Evolutionary conservation across 2,888 invertebrate genomes (phyloP).

Genomic region (Chaetoderma sp.): DNA sequence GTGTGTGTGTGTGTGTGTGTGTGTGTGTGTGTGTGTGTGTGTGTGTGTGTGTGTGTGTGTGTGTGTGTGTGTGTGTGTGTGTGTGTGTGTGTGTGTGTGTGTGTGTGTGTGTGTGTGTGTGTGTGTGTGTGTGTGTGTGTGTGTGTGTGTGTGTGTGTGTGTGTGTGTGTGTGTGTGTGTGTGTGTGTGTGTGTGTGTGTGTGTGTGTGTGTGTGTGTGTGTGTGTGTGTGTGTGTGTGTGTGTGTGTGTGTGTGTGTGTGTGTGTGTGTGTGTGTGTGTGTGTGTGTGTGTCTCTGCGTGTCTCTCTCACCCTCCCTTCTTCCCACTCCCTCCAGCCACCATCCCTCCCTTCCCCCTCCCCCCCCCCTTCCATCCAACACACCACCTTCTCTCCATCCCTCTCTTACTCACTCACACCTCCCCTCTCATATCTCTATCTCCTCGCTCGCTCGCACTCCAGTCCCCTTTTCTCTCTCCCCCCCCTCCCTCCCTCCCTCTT

Average conservation of each 20-base stretch:
- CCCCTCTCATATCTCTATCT: slow-evolving; percentile 5
- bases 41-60: too few species aligned
- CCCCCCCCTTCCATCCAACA: neutral
- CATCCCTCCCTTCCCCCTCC: neutral
- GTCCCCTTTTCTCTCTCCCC: neutral
- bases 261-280: neutral
- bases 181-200: too few species aligned
- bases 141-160: too few species aligned
- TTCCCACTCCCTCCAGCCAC: neutral
- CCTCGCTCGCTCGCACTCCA: slow-evolving; percentile 1
- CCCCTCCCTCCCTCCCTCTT: neutral
- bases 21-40: too few species aligned
- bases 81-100: too few species aligned
- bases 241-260: neutral
- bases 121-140: too few species aligned
- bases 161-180: too few species aligned
- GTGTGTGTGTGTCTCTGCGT: neutral
- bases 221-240: neutral
- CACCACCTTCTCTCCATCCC: slow-evolving; percentile 3
- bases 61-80: too few species aligned
- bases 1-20: too few species aligned
- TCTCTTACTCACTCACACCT: slow-evolving; percentile 1
- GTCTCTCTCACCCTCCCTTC: neutral
- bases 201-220: too few species aligned
- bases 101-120: too few species aligned